Evolutionary conservation across 2,113 vertebrate species (phyloP), one percentile per base, ranked within the genome.

Genomic region (Pterocles orientalis): DNA sequence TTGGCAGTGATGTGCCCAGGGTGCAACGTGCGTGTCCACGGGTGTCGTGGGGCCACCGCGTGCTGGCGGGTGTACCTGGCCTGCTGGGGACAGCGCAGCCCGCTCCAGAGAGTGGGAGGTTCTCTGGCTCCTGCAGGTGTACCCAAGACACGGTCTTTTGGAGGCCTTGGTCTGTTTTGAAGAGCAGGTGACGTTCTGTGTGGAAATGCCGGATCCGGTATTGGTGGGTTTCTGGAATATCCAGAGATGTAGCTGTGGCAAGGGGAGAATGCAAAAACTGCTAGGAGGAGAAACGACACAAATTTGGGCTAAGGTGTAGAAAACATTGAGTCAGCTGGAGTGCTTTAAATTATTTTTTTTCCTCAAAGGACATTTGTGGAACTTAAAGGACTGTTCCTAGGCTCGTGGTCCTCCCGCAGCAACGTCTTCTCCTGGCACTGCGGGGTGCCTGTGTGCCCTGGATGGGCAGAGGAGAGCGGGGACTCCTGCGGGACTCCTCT

Each of bases 141-240:
- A 64, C 31, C 20, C 24, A 60, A 71, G 43, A 48, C 14, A 16
- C 13, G 45, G 7, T 43, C 26, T 77, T 70, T 79, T 80, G 51
- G 88, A 82, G 48, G 25, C 28, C 9, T 54, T 31, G 21, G 14
- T 89, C 33, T 86, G 4, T 61, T 71, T 48, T 65, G 76, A 82
- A 8, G 34, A 72, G 57, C 29, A 34, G 60, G 19, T 86, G 56
- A 51, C 18, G 9, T 82, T 87, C 17, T 53, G 23, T 58, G 20
- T 75, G 61, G 58, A 82, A 73, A 56, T 78, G 26, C 48, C 34
- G 60, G n/a, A 82, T 85, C 50, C 43, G 23, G 18, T 58, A 7
- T 31, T 54, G 78, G 9, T 86, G 81, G n/a, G 23, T 94, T 85
- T 80, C 62, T 93, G 36, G 93, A 91, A 58, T 76, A 50, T 23